Evolutionary conservation across 1,140 invertebrate species (phyloP).

Genomic region (Sycobia sp.): DNA sequence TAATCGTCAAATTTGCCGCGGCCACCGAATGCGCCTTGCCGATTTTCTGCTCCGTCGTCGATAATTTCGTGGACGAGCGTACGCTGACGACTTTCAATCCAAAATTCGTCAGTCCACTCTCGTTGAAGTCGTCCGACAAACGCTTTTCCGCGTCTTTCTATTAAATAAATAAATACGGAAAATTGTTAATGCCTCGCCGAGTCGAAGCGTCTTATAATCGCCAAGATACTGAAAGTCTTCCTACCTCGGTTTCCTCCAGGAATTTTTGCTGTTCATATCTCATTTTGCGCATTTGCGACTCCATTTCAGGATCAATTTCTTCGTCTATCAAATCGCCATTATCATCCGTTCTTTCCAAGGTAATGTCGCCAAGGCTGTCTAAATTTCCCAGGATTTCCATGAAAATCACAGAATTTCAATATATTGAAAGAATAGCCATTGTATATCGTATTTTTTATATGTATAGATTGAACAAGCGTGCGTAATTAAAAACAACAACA

Average conservation of each 20-base stretch:
- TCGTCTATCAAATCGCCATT: constrained; percentile 61
- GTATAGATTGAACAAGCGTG: too few relatives aligned
- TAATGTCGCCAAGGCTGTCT: constrained; percentile 11
- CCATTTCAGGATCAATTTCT: constrained; percentile 68
- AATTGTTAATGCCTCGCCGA: too few relatives aligned
- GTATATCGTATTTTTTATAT: too few relatives aligned
- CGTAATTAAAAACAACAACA: too few relatives aligned
- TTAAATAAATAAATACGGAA: constrained; percentile 31
- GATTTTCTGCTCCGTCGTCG: constrained; percentile 7
- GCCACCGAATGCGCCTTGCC: constrained; percentile 2
- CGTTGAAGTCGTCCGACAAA: constrained; percentile 44
- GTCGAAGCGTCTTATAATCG: too few relatives aligned
- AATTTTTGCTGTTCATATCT: constrained; percentile 72
- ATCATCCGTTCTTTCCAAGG: constrained; percentile 52
- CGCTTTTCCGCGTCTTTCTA: constrained; percentile 40
- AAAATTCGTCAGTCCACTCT: constrained; percentile 51
- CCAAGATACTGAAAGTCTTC: too few relatives aligned
- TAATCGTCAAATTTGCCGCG: neutral
- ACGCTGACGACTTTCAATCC: constrained; percentile 50
- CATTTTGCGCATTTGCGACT: constrained; percentile 71
- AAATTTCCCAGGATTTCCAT: too few relatives aligned
- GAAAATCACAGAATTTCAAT: too few relatives aligned
- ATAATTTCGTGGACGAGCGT: constrained; percentile 20
- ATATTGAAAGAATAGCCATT: too few relatives aligned
- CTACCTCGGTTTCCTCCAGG: constrained; percentile 63